Evolutionary conservation across 2,113 vertebrate genomes (phyloP).

Genomic region (Pogonocichla stellata): DNA sequence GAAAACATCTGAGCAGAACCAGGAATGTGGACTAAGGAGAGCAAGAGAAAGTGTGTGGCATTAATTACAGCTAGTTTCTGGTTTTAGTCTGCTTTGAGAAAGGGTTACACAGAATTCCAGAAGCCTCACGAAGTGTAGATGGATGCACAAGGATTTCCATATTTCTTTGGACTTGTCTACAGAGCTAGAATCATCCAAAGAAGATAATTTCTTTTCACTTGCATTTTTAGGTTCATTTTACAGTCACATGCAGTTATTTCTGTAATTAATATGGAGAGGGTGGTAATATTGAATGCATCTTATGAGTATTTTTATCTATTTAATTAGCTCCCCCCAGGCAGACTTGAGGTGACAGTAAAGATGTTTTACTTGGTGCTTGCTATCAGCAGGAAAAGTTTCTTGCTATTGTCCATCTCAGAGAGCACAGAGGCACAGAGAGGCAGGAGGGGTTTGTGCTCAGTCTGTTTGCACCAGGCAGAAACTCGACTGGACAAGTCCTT

Average conservation of each 20-base stretch:
- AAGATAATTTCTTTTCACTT: background rate
- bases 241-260: background rate
- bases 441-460: background rate
- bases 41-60: background rate
- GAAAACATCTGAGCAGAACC: conserved; percentile 60
- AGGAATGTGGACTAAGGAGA: conserved; percentile 47
- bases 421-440: background rate
- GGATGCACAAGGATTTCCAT: background rate
- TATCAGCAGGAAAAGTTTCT: background rate
- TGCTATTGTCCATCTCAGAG: background rate
- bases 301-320: background rate
- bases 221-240: background rate
- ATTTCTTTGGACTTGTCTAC: background rate
- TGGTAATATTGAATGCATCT: background rate
- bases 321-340: background rate
- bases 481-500: background rate
- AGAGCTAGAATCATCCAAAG: background rate
- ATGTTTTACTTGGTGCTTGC: background rate
- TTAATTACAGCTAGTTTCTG: conserved; percentile 9
- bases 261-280: background rate
- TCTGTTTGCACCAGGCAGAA: background rate
- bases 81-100: conserved; percentile 16
- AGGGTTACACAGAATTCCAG: conserved; percentile 9
- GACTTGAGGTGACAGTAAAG: background rate
- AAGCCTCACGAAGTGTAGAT: background rate